A percentile compares a stretch with the other conserved stretches of the same genome.
Conservation (phyloP, 2,797 vertebrate genomes). For the Megalops cyprinoides region DNA sequence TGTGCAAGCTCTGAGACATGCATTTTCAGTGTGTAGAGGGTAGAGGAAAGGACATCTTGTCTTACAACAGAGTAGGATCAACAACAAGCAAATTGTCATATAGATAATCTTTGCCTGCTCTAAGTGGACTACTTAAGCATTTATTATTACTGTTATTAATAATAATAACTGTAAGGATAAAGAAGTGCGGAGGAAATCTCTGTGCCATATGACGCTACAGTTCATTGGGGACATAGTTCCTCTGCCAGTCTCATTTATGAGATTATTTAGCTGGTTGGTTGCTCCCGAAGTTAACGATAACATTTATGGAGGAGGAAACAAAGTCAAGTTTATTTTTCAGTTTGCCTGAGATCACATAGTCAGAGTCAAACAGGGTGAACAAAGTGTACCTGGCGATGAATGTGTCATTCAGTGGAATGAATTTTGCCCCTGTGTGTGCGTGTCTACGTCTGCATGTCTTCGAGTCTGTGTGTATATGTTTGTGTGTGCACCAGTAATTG, state of each 20-base stretch:
- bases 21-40: not conserved
- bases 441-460: not conserved
- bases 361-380: not conserved
- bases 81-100: not conserved
- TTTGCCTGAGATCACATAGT: not conserved
- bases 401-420: not conserved
- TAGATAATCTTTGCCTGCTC: not conserved
- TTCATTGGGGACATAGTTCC: not conserved
- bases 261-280: not conserved
- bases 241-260: not conserved
- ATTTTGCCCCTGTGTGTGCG: not conserved
- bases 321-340: not conserved
- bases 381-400: not conserved
- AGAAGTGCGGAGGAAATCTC: not conserved
- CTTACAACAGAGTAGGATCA: not conserved
- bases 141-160: not conserved
- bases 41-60: not conserved
- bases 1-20: constrained; percentile 10
- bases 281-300: not conserved
- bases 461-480: not conserved
- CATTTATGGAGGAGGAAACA: not conserved
- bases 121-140: not conserved
- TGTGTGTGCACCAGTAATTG: not conserved
- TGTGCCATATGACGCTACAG: not conserved
- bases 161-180: not conserved